phyloP scores from a whole-genome alignment of 2,888 invertebrate genomes.

The Polydrusus tereticollis region DNA sequence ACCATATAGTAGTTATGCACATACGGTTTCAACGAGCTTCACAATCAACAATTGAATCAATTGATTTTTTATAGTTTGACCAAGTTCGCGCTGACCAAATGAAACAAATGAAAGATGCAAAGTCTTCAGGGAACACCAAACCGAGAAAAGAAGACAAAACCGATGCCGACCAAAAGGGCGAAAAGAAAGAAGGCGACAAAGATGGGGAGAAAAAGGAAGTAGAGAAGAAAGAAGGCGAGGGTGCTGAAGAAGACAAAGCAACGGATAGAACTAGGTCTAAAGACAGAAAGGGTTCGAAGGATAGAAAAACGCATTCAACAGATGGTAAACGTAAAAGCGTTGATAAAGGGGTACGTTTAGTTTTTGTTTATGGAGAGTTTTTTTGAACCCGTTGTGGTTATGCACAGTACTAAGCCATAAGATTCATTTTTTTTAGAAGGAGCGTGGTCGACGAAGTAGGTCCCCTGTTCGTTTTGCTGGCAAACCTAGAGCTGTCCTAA shows the following conservation, averaged over 20 bases:
- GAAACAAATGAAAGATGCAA: conserved; percentile 57
- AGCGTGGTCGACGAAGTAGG: conserved; percentile 48
- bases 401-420: no score
- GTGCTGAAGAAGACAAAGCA: conserved; percentile 34
- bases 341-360: conserved; percentile 32
- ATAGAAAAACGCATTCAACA: conserved; percentile 40
- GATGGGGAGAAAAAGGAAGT: conserved; percentile 47
- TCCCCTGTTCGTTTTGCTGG: conserved; percentile 44
- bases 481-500: conserved; percentile 71
- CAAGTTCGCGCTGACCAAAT: conserved; percentile 64
- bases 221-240: conserved; percentile 37
- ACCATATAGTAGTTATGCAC: no score
- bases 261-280: conserved; percentile 27
- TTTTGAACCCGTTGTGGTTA: background rate
- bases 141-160: conserved; percentile 45
- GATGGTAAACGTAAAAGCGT: conserved; percentile 43
- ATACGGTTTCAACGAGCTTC: no score
- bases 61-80: conserved; percentile 52
- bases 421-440: conserved; percentile 15
- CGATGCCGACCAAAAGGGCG: conserved; percentile 51
- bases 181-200: conserved; percentile 47
- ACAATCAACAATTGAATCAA: no score
- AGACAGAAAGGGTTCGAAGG: conserved; percentile 25
- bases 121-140: conserved; percentile 40
- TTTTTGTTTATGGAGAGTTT: background rate